phyloP scores from a whole-genome alignment of 2,888 invertebrate genomes.

The Tinea trinotella region DNA sequence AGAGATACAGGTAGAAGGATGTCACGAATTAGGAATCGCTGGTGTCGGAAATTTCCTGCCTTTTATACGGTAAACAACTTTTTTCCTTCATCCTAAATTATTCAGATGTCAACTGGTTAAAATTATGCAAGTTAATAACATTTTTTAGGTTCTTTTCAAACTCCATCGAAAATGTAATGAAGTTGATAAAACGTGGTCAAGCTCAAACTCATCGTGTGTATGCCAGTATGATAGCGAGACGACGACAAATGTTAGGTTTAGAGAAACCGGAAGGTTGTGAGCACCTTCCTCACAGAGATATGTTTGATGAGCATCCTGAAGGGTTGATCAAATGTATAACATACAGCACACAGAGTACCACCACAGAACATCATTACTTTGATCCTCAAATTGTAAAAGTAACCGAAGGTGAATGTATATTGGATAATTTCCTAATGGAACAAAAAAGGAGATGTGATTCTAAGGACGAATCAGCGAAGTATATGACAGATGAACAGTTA shows the following conservation, averaged over 20 bases:
- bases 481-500: slow-evolving; percentile 78
- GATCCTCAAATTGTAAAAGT: slow-evolving; percentile 49
- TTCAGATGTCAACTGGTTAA: neutral
- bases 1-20: slow-evolving; percentile 85
- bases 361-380: slow-evolving; percentile 51
- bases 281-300: slow-evolving; percentile 37
- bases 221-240: slow-evolving; percentile 75
- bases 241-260: slow-evolving; percentile 48
- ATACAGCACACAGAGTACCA: slow-evolving; percentile 47
- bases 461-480: slow-evolving; percentile 51
- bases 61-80: slow-evolving; percentile 74
- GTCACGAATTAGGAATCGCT: slow-evolving; percentile 85
- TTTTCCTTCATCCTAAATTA: neutral
- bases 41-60: slow-evolving; percentile 90
- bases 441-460: slow-evolving; percentile 62
- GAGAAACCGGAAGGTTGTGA: slow-evolving; percentile 40
- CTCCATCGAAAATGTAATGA: slow-evolving; percentile 74
- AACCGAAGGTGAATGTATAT: slow-evolving; percentile 65
- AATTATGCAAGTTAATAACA: no score
- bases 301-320: slow-evolving; percentile 47
- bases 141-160: slow-evolving; percentile 73
- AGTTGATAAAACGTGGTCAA: slow-evolving; percentile 78
- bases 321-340: slow-evolving; percentile 58
- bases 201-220: slow-evolving; percentile 81
- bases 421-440: slow-evolving; percentile 77